Conservation (phyloP, 2,113 vertebrate species). For the Ameiurus melas region DNA sequence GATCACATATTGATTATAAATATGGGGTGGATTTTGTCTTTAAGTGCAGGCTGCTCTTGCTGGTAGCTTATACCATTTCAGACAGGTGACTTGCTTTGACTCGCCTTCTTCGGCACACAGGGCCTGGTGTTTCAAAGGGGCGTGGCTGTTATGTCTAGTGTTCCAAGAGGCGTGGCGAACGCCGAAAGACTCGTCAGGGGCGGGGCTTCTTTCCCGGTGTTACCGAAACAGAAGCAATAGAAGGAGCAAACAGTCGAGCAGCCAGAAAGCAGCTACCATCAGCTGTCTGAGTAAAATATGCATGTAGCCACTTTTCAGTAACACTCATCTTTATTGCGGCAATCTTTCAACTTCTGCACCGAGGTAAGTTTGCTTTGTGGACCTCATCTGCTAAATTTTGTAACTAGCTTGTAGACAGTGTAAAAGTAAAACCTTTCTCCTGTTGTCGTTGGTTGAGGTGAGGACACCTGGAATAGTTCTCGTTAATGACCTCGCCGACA, state of each 20-base stretch:
- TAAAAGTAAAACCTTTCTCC: neutral
- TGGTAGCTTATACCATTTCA: neutral
- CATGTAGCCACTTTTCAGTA: neutral
- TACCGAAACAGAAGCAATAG: neutral
- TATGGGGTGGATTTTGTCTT: neutral
- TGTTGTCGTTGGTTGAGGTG: neutral
- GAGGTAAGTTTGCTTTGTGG: slow-evolving; percentile 21
- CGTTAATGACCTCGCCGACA: neutral
- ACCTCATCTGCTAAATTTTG: neutral
- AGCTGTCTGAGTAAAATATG: neutral
- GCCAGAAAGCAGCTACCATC: too few species aligned
- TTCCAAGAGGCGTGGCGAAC: neutral
- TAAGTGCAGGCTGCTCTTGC: neutral
- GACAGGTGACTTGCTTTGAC: neutral
- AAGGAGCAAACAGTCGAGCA: neutral
- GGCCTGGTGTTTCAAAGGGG: neutral
- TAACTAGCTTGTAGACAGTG: neutral
- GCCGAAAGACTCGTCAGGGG: neutral
- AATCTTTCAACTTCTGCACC: neutral
- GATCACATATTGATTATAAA: neutral
- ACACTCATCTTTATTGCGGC: neutral
- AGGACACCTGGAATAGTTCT: slow-evolving; percentile 9
- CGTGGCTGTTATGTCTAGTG: too few species aligned
- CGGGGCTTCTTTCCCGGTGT: slow-evolving; percentile 6
- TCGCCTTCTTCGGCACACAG: neutral